Evolutionary conservation across 2,888 invertebrate species (phyloP), one percentile per base, ranked within the genome.

Genomic region (Oithona nana): DNA sequence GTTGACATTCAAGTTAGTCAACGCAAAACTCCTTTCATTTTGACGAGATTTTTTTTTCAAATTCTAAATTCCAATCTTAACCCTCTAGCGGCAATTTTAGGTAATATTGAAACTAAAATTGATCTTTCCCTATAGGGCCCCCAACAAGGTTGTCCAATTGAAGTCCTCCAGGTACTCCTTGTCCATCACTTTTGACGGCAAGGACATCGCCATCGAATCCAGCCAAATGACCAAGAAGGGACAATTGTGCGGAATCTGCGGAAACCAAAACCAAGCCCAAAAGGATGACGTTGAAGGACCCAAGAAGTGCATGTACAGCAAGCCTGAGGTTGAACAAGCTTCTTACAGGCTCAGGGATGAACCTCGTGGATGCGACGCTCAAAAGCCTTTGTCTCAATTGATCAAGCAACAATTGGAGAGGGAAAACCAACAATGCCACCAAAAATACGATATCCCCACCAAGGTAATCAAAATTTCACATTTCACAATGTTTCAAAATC

Each of bases 201-300:
- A 58, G 26, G 29, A 31, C 13, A 54, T 59, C n/a, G 16, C 39
- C 39, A 51, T 63, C 28, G 6, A 51, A 28, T 26, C 52, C 16
- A 48, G 52, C 20, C 29, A 48, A 39, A n/a, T n/a, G n/a, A 30
- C 48, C 28, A 51, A 60, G 29, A 51, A 59, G 26, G 48, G 59
- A 24, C 50, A 48, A 26, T 31, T 39, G 2, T 63, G 63, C 52
- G 63, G 63, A n/a, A 29, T 63, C n/a, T 63, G 63, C 30, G 63
- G 63, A 16, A 49, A 59, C 28, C 30, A 51, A 39, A 63, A 63
- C 51, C 52, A 51, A 28, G 31, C 59, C 28, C n/a, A 3, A 2
- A 31, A 24, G 51, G 58, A 30, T 26, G 63, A 59, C 30, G 28
- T 63, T 28, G 28, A 31, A n/a, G 63, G 63, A n/a, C 63, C 63